These are phyloP conservation scores for Holothuria leucospilota DNA, from an alignment of 53 echinoderm and acorn worm genomes.

Conservation along the genomic window DNA sequence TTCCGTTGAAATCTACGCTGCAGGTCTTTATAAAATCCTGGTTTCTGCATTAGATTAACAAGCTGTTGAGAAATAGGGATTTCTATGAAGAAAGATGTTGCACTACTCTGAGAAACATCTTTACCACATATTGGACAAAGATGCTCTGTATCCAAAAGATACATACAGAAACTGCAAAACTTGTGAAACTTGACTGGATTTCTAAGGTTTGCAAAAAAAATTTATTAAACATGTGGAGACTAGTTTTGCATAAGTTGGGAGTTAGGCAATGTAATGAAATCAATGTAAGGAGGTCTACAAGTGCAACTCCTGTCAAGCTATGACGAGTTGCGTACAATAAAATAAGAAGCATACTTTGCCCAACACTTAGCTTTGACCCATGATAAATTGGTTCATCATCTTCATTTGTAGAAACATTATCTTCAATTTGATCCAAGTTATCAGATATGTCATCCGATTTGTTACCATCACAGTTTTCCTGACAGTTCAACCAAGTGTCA, in stretches of 20 bases:
- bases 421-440: too few species aligned
- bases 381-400: slow-evolving; percentile 49
- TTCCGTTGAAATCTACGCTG: slow-evolving; percentile 4
- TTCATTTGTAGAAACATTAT: background rate
- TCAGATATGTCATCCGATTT: too few species aligned
- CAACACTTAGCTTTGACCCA: slow-evolving; percentile 61
- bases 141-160: background rate
- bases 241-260: slow-evolving; percentile 68
- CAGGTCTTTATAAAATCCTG: slow-evolving; percentile 48
- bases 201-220: slow-evolving; percentile 64
- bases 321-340: slow-evolving; percentile 57
- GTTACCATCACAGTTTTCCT: too few species aligned
- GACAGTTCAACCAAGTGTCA: too few species aligned
- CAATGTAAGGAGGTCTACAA: slow-evolving; percentile 64
- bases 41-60: background rate
- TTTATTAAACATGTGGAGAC: slow-evolving; percentile 63
- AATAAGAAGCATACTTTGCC: slow-evolving; percentile 68
- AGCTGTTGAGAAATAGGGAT: slow-evolving; percentile 35
- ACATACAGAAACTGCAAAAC: slow-evolving; percentile 52
- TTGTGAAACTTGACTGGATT: slow-evolving; percentile 70
- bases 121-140: slow-evolving; percentile 25
- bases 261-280: slow-evolving; percentile 67
- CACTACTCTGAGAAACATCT: background rate
- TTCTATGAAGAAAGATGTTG: slow-evolving; percentile 35
- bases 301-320: slow-evolving; percentile 66